Percentiles rank a stretch among this genome's conserved stretches.
phyloP scores from a whole-genome alignment of 2,797 vertebrate species.

The Melanotaenia boesemani region DNA sequence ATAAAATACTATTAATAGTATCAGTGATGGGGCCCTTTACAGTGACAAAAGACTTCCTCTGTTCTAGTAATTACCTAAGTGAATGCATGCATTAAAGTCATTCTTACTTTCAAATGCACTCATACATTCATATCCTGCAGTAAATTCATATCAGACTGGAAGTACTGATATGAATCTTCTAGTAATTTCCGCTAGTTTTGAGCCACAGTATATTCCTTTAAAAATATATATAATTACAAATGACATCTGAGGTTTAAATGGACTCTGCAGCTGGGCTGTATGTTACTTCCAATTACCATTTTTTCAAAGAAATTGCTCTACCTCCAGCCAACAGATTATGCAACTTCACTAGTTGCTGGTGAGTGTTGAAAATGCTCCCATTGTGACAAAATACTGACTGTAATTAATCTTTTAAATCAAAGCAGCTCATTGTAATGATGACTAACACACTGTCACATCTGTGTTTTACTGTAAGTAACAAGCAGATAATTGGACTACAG shows the following conservation, averaged over 20 bases:
- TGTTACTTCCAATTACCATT: slow-evolving; percentile 1
- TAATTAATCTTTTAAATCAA: slow-evolving; percentile 10
- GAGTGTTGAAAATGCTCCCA: slow-evolving; percentile 22
- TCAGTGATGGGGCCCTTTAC: slow-evolving; percentile 21
- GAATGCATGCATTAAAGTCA: neutral
- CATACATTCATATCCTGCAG: slow-evolving; percentile 38
- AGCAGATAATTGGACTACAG: slow-evolving; percentile 21
- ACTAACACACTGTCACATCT: slow-evolving; percentile 14
- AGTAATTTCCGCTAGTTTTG: slow-evolving; percentile 38
- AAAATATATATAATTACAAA: slow-evolving; percentile 29
- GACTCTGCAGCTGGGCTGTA: neutral
- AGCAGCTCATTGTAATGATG: slow-evolving; percentile 21
- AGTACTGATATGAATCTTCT: slow-evolving; percentile 50
- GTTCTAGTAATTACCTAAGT: slow-evolving; percentile 52
- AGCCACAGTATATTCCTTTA: slow-evolving; percentile 28
- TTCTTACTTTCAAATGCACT: slow-evolving; percentile 49
- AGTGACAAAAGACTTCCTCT: slow-evolving; percentile 49
- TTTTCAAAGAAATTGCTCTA: slow-evolving; percentile 4
- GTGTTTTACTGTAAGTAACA: slow-evolving; percentile 6
- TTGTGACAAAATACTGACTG: slow-evolving; percentile 12
- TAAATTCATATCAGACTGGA: slow-evolving; percentile 33
- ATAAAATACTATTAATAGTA: neutral
- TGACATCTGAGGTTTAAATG: slow-evolving; percentile 38
- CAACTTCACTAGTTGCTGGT: slow-evolving; percentile 7
- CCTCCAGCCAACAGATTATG: slow-evolving; percentile 3